A percentile compares a stretch with the other conserved stretches of the same genome.
phyloP scores from a whole-genome alignment of 2,888 invertebrate species.

The Folsomia manolachei region DNA sequence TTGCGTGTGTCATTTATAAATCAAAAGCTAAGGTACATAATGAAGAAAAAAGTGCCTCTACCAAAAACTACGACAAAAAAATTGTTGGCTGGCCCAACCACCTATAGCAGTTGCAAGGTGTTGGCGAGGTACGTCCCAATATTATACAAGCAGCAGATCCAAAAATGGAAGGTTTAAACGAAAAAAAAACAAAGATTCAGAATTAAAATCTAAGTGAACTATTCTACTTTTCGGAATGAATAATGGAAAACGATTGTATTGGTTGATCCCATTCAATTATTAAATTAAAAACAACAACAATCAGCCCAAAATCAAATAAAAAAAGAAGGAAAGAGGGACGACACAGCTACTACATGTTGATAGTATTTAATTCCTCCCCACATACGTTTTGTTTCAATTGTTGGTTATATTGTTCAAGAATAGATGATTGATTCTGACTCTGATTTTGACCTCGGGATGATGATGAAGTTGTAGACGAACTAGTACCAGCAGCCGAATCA shows the following conservation, averaged over 20 bases:
- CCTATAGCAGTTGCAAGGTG: too few relatives aligned
- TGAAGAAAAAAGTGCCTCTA: neutral
- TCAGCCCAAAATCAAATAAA: neutral
- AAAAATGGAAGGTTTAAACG: too few relatives aligned
- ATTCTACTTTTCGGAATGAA: too few relatives aligned
- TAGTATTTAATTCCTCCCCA: constrained; percentile 2
- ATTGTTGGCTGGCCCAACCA: constrained; percentile 26
- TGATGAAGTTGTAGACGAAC: constrained; percentile 11
- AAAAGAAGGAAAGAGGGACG: neutral
- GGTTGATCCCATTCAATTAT: too few relatives aligned
- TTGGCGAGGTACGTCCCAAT: too few relatives aligned
- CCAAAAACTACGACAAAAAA: neutral
- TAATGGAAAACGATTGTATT: too few relatives aligned
- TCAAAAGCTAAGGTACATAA: neutral
- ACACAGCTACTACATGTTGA: constrained; percentile 7
- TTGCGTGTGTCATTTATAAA: neutral
- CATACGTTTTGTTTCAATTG: constrained; percentile 48
- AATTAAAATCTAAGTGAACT: too few relatives aligned
- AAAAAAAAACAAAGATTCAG: too few relatives aligned
- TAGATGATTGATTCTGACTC: constrained; percentile 43
- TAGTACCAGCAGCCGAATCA: constrained; percentile 28
- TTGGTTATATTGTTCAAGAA: constrained; percentile 48
- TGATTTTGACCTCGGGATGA: constrained; percentile 42
- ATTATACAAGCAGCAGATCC: too few relatives aligned
- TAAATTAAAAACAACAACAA: too few relatives aligned